phyloP scores from a whole-genome alignment of 2,113 vertebrate genomes.

The Hystrix cristata region DNA sequence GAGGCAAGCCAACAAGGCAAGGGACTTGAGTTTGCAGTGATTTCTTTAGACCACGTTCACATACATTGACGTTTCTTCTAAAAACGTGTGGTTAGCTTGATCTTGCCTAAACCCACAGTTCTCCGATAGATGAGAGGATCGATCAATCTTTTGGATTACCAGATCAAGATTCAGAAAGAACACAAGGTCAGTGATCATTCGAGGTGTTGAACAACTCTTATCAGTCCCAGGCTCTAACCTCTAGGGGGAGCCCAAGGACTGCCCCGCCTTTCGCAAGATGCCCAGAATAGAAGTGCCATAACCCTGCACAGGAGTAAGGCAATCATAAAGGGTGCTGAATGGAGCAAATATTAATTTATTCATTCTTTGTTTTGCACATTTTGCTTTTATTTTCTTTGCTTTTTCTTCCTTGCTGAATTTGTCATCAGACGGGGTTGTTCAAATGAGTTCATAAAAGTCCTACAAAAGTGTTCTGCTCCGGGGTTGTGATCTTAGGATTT shows the following conservation, averaged over 20 bases:
- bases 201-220: neutral
- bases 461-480: neutral
- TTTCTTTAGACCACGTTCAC: neutral
- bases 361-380: neutral
- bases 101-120: neutral
- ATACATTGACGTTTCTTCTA: neutral
- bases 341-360: neutral
- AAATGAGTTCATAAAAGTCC: neutral
- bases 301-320: neutral
- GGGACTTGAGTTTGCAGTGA: neutral
- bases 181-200: neutral
- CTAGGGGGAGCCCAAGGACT: conserved; percentile 67
- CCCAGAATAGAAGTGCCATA: neutral
- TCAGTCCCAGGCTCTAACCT: conserved; percentile 32
- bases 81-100: neutral
- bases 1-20: neutral
- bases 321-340: neutral
- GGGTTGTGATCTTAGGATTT: neutral
- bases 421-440: neutral
- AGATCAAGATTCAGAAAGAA: conserved; percentile 40
- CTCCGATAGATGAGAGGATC: neutral
- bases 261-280: conserved; percentile 29
- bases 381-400: neutral
- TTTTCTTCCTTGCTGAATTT: conserved; percentile 7
- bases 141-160: neutral